Evolutionary conservation across 2,888 invertebrate species (phyloP).

Genomic region (Acronicta alni): DNA sequence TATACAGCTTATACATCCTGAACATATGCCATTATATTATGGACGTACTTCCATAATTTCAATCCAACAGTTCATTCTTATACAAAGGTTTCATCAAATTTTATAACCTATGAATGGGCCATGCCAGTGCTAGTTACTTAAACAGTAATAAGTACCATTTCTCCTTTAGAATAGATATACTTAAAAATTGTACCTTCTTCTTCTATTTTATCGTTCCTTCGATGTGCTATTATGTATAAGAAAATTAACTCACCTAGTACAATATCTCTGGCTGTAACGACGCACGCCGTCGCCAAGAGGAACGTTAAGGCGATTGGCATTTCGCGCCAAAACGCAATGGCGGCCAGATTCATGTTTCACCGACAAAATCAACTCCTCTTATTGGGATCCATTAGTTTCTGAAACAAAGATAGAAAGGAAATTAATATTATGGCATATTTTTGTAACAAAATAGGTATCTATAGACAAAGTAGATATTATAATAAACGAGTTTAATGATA

Average conservation of each 20-base stretch:
- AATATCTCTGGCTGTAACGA: constrained; percentile 79
- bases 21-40: constrained; percentile 9
- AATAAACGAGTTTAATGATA: neutral
- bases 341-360: constrained; percentile 80
- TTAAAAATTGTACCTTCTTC: too few species aligned
- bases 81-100: neutral
- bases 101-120: neutral
- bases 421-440: constrained; percentile 1
- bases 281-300: constrained; percentile 71
- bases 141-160: too few species aligned
- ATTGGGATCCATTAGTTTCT: constrained; percentile 86
- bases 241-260: constrained; percentile 77
- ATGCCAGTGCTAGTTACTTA: too few species aligned
- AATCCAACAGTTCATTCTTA: neutral
- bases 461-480: neutral
- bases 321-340: constrained; percentile 83
- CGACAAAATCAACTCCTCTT: constrained; percentile 76
- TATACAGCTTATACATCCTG: constrained; percentile 20
- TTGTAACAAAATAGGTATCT: constrained; percentile 3
- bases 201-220: too few species aligned
- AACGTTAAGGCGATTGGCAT: constrained; percentile 79
- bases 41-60: constrained; percentile 7
- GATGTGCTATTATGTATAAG: constrained; percentile 1
- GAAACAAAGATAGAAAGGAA: constrained; percentile 69
- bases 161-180: too few species aligned